Conservation (phyloP, 2,797 vertebrate species). For the Cynopterus sphinx region DNA sequence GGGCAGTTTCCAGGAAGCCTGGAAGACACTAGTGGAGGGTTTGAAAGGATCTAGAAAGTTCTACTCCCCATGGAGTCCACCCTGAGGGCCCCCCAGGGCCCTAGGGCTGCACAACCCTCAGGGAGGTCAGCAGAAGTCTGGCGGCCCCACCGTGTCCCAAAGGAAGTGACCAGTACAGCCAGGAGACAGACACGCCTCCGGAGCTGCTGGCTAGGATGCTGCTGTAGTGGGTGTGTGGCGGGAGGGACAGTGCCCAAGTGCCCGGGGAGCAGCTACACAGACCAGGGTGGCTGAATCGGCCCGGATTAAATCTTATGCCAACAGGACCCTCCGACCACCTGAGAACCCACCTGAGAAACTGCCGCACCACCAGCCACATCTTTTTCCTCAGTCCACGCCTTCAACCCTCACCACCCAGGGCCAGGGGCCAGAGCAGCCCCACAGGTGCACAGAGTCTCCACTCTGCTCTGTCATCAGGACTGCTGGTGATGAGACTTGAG, state of each 20-base stretch:
- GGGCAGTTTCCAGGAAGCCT: not conserved
- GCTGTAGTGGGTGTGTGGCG: accelerated
- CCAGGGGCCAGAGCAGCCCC: not conserved
- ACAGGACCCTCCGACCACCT: not conserved
- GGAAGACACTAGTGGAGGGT: not conserved
- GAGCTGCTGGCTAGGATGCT: not conserved
- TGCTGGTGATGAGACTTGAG: not conserved
- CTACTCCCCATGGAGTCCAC: not conserved
- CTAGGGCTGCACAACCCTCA: not conserved
- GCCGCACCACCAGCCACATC: too few species aligned
- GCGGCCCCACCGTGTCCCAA: not conserved
- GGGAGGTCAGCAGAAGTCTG: too few species aligned
- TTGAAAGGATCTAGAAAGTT: constrained; percentile 19
- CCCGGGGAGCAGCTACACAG: not conserved
- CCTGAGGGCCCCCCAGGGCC: not conserved
- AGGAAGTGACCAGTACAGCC: not conserved
- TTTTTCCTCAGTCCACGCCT: not conserved
- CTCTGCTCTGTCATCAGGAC: not conserved
- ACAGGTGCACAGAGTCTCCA: not conserved
- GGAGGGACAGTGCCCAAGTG: not conserved
- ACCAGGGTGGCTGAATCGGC: not conserved
- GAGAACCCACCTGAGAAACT: not conserved
- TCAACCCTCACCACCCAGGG: not conserved
- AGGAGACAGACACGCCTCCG: accelerated
- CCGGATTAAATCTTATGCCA: not conserved